Evolutionary conservation across 2,888 invertebrate genomes (phyloP), one percentile per base, ranked within the genome.

Genomic region (Lycocerus yunnanus): DNA sequence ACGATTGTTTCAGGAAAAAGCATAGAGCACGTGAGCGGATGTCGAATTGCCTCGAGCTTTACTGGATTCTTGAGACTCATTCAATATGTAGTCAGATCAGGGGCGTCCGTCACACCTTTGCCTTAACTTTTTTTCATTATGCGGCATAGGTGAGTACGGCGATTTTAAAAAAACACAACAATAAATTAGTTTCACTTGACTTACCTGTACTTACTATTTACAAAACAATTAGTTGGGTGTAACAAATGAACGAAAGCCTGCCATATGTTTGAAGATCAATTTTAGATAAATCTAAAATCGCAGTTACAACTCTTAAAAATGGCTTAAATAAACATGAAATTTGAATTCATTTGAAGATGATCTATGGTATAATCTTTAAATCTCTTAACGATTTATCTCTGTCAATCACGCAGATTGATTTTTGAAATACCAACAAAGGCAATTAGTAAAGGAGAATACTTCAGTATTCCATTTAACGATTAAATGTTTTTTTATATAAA

Each of bases 1-100:
- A 79, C 79, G 77, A 80, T 77, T 78, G 78, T 75, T 74, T 72
- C 68, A 68, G 74, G 68, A 66, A 77, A 78, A 80, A 81, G 78
- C 82, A 82, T 83, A 81, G 79, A 82, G 84, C 83, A 83, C 83
- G 83, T 82, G 84, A 83, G 80, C 83, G 82, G 82, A 83, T 83
- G 81, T 81, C 78, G 76, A 78, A 74, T 77, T 69, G 82, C 81
- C 78, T 65, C 63, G 18, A 69, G 72, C 60, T 15, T 27, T 20
- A 63, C 20, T 63, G 61, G 13, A 63, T 73, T 59, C 66, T 69
- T 70, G 60, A 66, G 66, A 15, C 43, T 20, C 72, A 63, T 24
- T 69, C 59, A 69, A 66, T 27, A 43, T 43, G 66, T 73, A 58
- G 67, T 68, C 59, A 68, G 71, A 63, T 63, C 68, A 74, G 63